Evolutionary conservation across 2,888 invertebrate species (phyloP).

Genomic region (Eupithecia exiguata): DNA sequence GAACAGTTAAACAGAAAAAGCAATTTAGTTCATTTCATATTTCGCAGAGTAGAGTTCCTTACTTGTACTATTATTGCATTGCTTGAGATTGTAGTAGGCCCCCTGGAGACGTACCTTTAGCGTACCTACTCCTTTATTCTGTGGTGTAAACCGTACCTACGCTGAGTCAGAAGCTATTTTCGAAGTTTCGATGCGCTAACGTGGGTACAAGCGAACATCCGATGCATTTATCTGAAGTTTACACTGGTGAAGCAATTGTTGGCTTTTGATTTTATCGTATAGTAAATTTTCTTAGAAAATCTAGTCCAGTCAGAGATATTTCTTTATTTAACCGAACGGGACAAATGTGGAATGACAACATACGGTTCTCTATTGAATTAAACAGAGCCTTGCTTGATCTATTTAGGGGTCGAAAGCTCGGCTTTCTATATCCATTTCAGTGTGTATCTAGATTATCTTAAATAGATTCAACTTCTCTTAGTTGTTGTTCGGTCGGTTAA

Average conservation of each 20-base stretch:
- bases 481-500: background rate
- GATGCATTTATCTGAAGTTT: constrained; percentile 28
- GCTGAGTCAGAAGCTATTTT: constrained; percentile 75
- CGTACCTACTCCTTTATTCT: background rate
- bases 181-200: constrained; percentile 60
- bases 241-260: constrained; percentile 9
- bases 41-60: background rate
- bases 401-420: constrained; percentile 16
- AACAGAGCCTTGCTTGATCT: constrained; percentile 13
- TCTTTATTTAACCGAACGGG: background rate
- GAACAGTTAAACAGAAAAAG: background rate
- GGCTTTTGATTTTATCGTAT: constrained; percentile 13
- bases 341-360: background rate
- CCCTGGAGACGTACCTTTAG: background rate
- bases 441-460: constrained; percentile 16
- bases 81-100: background rate
- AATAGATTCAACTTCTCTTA: background rate
- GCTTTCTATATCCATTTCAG: constrained; percentile 19
- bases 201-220: constrained; percentile 31
- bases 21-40: background rate
- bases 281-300: background rate
- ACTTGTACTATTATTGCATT: background rate
- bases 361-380: background rate
- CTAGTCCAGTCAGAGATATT: background rate
- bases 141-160: background rate